Percentiles rank a stretch among this genome's conserved stretches.
Conservation (phyloP, 2,888 invertebrate species). For the Philaethria dido region DNA sequence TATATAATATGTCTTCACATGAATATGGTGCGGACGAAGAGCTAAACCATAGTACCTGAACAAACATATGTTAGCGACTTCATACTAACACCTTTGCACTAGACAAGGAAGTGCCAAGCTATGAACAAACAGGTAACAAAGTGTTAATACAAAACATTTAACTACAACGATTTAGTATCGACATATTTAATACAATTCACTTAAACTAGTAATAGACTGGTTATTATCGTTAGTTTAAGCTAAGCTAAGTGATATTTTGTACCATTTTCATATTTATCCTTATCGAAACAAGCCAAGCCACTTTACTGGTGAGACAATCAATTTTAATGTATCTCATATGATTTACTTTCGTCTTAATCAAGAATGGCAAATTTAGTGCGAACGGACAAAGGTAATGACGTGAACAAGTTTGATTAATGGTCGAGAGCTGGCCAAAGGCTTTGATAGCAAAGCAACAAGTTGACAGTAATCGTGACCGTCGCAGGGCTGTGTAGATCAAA, state of each 20-base stretch:
- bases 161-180: background rate
- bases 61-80: conserved; percentile 13
- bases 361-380: conserved; percentile 39
- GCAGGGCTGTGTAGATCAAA: conserved; percentile 8
- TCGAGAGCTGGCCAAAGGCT: conserved; percentile 11
- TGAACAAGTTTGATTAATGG: conserved; percentile 41
- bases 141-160: conserved; percentile 4
- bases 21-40: background rate
- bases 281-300: conserved; percentile 16
- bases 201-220: background rate
- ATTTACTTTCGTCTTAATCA: conserved; percentile 33
- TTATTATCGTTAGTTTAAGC: background rate
- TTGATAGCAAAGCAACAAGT: conserved; percentile 21
- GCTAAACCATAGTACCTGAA: conserved; percentile 3
- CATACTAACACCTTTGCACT: conserved; percentile 12
- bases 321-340: conserved; percentile 16
- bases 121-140: conserved; percentile 6
- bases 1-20: no score
- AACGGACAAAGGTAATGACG: conserved; percentile 35
- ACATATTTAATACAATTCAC: conserved; percentile 11
- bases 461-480: conserved; percentile 18
- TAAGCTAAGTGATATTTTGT: conserved; percentile 22
- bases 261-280: background rate
- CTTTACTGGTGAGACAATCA: conserved; percentile 3
- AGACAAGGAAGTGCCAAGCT: conserved; percentile 12